phyloP scores from a whole-genome alignment of 2,888 invertebrate genomes.

The Xylophagus ater region DNA sequence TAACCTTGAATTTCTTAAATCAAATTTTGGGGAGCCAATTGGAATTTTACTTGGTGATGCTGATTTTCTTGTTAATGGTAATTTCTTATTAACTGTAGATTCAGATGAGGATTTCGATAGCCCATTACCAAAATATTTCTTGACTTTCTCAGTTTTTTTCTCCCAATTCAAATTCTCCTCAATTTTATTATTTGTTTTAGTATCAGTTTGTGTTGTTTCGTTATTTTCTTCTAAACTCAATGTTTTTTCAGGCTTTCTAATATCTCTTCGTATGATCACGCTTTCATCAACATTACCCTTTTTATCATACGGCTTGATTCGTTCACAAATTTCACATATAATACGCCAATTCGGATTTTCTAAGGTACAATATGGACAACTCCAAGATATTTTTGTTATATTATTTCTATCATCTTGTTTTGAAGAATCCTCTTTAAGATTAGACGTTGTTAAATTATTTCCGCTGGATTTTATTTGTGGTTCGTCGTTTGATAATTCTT shows the following conservation, averaged over 20 bases:
- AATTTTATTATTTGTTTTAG: background rate
- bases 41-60: conserved; percentile 14
- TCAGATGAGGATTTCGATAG: conserved; percentile 20
- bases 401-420: background rate
- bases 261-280: too few relatives aligned
- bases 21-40: conserved; percentile 12
- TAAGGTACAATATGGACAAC: conserved; percentile 48
- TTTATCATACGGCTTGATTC: conserved; percentile 39
- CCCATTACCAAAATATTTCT: conserved; percentile 22
- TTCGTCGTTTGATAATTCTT: too few relatives aligned
- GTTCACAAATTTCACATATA: conserved; percentile 50
- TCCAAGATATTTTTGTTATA: conserved; percentile 36
- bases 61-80: conserved; percentile 9
- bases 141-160: conserved; percentile 22
- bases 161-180: too few relatives aligned
- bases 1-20: conserved; percentile 2
- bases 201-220: background rate
- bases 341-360: conserved; percentile 50
- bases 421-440: too few relatives aligned
- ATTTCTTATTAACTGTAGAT: conserved; percentile 13
- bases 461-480: conserved; percentile 1
- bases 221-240: background rate
- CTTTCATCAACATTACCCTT: conserved; percentile 7
- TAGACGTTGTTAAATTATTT: too few relatives aligned
- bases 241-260: background rate